Evolutionary conservation across 2,888 invertebrate genomes (phyloP).

Genomic region (Fissipunctia ypsillon): DNA sequence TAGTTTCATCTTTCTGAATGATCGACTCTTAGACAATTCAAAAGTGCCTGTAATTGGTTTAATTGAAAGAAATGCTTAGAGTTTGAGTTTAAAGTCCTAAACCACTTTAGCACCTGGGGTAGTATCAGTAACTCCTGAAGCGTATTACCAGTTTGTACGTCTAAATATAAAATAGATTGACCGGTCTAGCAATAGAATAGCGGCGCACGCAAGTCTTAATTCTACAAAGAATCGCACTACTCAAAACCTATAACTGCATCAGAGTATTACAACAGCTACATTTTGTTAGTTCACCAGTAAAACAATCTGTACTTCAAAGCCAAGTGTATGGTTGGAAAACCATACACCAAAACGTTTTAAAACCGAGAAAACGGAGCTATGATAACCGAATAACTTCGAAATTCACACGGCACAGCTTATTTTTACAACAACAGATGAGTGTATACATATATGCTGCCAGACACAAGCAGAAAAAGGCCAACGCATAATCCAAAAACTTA

Average conservation of each 20-base stretch:
- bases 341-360: not conserved
- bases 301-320: not conserved
- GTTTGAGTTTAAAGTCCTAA: not conserved
- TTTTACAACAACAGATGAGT: not conserved
- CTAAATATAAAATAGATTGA: not conserved
- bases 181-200: not conserved
- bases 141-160: not conserved
- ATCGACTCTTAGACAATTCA: not conserved
- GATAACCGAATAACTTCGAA: too few species aligned
- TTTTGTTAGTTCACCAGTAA: constrained; percentile 1
- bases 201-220: not conserved
- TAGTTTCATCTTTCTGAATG: not conserved
- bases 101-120: not conserved
- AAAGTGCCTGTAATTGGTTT: not conserved
- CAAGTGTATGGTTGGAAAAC: not conserved
- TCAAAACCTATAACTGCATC: not conserved
- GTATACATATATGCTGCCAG: not conserved
- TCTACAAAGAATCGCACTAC: too few species aligned
- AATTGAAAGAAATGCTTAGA: not conserved
- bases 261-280: not conserved
- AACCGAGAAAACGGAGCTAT: not conserved
- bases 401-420: not conserved
- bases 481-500: not conserved
- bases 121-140: not conserved
- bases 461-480: not conserved